Evolutionary conservation across 1,140 invertebrate genomes (phyloP).

Genomic region (Anthonomus grandis): DNA sequence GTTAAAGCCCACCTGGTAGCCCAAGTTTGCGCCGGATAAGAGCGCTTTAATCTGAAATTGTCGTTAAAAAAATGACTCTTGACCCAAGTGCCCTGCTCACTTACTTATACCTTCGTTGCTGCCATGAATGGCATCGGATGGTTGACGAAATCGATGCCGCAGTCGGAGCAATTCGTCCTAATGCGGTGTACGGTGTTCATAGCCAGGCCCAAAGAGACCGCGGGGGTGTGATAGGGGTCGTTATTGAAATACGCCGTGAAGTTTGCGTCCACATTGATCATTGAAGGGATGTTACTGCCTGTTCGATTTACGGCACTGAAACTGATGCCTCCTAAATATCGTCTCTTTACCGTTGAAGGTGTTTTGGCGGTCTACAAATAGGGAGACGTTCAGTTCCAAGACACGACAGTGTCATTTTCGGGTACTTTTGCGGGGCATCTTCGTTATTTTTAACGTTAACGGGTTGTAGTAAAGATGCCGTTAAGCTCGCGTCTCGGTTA

Average conservation of each 20-base stretch:
- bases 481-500: too few species aligned
- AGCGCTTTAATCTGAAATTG: too few species aligned
- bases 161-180: slow-evolving; percentile 44
- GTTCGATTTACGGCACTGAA: slow-evolving; percentile 33
- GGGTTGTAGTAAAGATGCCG: too few species aligned
- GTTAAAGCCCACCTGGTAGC: slow-evolving; percentile 62
- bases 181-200: slow-evolving; percentile 37
- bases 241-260: slow-evolving; percentile 60
- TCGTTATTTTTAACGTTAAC: too few species aligned
- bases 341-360: slow-evolving; percentile 33
- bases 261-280: slow-evolving; percentile 16
- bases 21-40: slow-evolving; percentile 45
- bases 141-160: slow-evolving; percentile 60
- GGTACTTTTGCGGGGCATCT: too few species aligned
- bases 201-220: slow-evolving; percentile 33
- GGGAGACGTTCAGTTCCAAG: background rate
- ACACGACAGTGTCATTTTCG: background rate
- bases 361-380: slow-evolving; percentile 34
- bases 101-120: slow-evolving; percentile 43
- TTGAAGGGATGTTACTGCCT: too few species aligned
- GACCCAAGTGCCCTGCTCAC: too few species aligned
- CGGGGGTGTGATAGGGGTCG: slow-evolving; percentile 65
- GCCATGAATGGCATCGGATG: slow-evolving; percentile 62
- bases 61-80: too few species aligned
- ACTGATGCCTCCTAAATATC: slow-evolving; percentile 53